These are phyloP conservation scores for Oxycera nigricornis DNA, from an alignment of 2,888 invertebrate species.

Conservation along the genomic window DNA sequence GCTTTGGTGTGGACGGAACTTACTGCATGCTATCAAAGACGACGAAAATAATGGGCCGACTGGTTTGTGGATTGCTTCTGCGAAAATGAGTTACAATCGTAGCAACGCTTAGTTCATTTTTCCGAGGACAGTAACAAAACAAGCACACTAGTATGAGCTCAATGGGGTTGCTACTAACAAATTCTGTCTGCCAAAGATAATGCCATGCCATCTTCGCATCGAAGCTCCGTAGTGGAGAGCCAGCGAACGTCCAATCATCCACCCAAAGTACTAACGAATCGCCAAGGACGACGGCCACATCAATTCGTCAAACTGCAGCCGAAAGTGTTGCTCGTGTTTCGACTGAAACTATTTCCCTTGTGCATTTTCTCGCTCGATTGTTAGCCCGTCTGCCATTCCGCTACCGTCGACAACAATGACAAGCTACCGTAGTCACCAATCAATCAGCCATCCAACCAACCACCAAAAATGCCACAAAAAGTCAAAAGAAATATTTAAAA, in stretches of 20 bases:
- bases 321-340: conserved; percentile 20
- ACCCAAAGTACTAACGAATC: background rate
- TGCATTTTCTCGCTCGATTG: conserved; percentile 35
- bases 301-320: conserved; percentile 12
- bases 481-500: conserved; percentile 28
- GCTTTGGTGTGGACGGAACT: conserved; percentile 13
- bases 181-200: background rate
- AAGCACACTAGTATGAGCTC: background rate
- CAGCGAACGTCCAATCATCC: background rate
- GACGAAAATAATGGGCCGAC: background rate
- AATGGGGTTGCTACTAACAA: background rate
- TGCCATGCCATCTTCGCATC: background rate
- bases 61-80: conserved; percentile 39
- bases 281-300: background rate
- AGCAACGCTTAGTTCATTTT: background rate
- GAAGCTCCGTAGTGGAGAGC: too few species aligned
- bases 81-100: background rate
- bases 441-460: conserved; percentile 33
- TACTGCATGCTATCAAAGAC: conserved; percentile 6
- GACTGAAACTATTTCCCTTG: conserved; percentile 28
- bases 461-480: conserved; percentile 34
- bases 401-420: conserved; percentile 8
- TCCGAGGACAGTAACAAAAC: background rate
- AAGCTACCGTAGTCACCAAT: conserved; percentile 7
- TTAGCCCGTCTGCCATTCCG: conserved; percentile 39